Base-by-base conservation (phyloP, 1,140 invertebrate genomes). In the Philopotamus ludificatus region DNA sequence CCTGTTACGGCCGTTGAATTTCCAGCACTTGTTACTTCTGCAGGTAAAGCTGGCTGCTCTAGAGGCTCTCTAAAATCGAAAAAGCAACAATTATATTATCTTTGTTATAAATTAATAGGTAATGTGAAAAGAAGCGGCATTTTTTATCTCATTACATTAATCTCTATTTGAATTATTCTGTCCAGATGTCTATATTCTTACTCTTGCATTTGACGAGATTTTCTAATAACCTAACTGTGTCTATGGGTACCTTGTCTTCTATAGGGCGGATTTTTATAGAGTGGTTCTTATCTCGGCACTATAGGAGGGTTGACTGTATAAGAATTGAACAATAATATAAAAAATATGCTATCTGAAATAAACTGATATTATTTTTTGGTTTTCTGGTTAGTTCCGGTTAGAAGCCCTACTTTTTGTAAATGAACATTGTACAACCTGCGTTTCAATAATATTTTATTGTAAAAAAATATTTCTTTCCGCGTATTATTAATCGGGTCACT, bases 1-100 rank as follows among this genome's bases (percentile, higher is more conserved):
- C 41, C 64, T n/a, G 53, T 39, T 21, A 23, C 55, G n/a, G 44
- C 28, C 4, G 47, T 21, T n/a, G 26, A n/a, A 42, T 26, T 65
- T 20, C 51, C 39, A 1, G 49, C 45, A 9, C 55, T 42, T 8
- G 12, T 50, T 3, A 23, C 66, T 20, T 54, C 50, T 42, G 41
- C 51, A 9, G 49, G 39, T 15, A 61, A 50, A 20, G 28, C 57
- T 10, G 51, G 22, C 10, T 16, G 12, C 26, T 60, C 57, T 26
- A 60, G 9, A 3, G 41, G 23, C 28, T 60, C 57, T 7, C 57
- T 60, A 20, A 3, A 44, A 58, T 26, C 10, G 23, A 1, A 55
- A 55, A 39, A 55, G 2, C 21, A 16, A n/a, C 2, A 20, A 28
- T 54, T 54, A 34, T 3, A 9, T 23, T 10, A 34, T 34, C n/a